Evolutionary conservation across 2,888 invertebrate genomes (phyloP), one percentile per base, ranked within the genome.

Genomic region (Drosophila greeni): DNA sequence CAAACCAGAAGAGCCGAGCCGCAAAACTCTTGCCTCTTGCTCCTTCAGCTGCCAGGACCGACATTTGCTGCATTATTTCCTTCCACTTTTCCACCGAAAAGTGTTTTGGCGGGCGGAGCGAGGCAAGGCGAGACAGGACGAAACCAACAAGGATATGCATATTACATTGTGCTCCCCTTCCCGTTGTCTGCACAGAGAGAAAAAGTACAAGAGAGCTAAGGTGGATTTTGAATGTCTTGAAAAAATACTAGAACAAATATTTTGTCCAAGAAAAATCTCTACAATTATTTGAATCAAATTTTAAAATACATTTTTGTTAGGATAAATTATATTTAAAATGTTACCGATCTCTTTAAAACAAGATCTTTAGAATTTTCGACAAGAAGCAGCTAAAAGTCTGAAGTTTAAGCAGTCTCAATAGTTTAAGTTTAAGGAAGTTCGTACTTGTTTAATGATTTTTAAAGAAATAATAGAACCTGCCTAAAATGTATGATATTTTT

Each of bases 41-140:
- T 49, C 48, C 58, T 45, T 45, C 58, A 49, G 42, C 36, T 48
- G 61, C 55, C 66, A 56, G 53, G 53, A 67, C 60, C 82, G 73
- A 66, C 80, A 76, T 74, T 79, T 80, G 80, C 80, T 76, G 83
- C 81, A 80, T 80, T 80, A 78, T 78, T 81, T 80, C 79, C 79
- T 80, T 80, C 81, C 83, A 75, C 70, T 66, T 72, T 71, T 56
- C 72, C 29, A 47, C 45, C 67, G 68, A 45, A 74, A 80, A 82
- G 73, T 70, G 81, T 75, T 80, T 81, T 65, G 74, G 65, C 65
- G 54, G 40, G 48, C 53, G 47, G 43, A 58, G 51, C 57, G 5
- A 18, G 26, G 58, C 47, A 39, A 47, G 62, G 33, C 40, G 36
- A 26, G 52, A 14, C 51, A 62, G 80, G 62, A 52, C 29, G 55